Evolutionary conservation across 2,797 vertebrate species (phyloP), one percentile per base, ranked within the genome.

Genomic region (Orestias chungarensis): DNA sequence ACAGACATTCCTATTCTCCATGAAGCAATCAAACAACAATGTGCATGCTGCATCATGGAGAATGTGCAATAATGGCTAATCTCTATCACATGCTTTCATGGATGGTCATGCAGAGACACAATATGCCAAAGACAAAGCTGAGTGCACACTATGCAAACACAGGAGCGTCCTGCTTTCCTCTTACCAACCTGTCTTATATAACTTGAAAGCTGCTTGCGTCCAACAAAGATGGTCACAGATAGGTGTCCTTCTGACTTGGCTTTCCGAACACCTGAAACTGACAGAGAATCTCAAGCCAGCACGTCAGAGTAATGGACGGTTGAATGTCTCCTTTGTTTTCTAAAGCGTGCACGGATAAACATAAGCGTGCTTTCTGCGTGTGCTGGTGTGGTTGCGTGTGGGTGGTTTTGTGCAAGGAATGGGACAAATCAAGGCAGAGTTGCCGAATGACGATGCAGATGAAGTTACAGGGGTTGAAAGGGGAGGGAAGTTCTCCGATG

Each of bases 121-220:
- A 70, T 73, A 65, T 42, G 65, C 27, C 12, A 47, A 71, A 78
- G 62, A 70, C 49, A 74, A 57, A 64, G 72, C n/a, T 46, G 59
- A 27, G 71, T 47, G 73, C 14, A 64, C 31, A 77, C 38, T 23
- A 57, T 64, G 77, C 35, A 12, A 73, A 84, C 69, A 65, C 61
- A 67, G 64, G 71, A 42, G 38, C 42, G 83, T 71, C 69, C 69
- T 52, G 64, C 64, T 44, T 80, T 86, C 69, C 38, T 86, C 83
- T 87, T 83, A 82, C 87, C 40, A 86, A 89, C 85, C 66, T 70
- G 12, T 76, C 86, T 94, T 92, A 92, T 75, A 81, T 91, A 91
- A 91, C 73, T 10, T 70, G 79, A 82, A 91, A 92, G 86, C 88
- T 79, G 85, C 85, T 90, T 87, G 86, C 85, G 84, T 88, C 81